Conservation (phyloP, 2,113 vertebrate genomes). For the Corvus moneduloides region DNA sequence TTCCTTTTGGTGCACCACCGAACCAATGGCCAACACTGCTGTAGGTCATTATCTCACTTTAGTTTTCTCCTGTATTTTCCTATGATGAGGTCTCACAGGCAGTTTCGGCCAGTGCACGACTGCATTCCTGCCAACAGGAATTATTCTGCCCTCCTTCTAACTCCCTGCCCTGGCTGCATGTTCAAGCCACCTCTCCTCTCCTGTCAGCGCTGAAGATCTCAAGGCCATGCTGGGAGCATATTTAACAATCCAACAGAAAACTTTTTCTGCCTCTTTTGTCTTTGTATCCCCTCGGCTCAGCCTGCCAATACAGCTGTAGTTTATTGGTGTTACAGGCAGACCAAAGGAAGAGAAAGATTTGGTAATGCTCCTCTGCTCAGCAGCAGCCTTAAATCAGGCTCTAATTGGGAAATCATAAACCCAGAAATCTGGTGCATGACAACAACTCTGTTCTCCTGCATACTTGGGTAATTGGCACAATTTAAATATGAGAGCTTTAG, state of each 20-base stretch:
- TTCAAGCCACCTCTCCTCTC: background rate
- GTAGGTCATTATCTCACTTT: background rate
- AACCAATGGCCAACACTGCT: background rate
- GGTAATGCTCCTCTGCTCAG: background rate
- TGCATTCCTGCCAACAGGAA: background rate
- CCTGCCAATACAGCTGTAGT: background rate
- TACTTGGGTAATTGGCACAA: background rate
- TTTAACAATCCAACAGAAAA: background rate
- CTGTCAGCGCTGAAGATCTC: background rate
- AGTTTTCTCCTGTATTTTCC: background rate
- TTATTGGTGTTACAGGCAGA: background rate
- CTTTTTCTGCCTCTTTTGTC: background rate
- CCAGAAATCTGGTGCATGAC: background rate
- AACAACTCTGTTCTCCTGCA: background rate
- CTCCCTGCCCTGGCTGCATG: background rate
- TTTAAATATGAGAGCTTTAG: background rate
- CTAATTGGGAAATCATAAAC: background rate
- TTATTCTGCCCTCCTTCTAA: background rate
- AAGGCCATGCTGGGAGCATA: background rate
- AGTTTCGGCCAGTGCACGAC: rapidly evolving
- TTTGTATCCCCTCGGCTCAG: background rate
- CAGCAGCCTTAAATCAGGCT: background rate
- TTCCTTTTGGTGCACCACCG: background rate
- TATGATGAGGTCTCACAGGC: background rate
- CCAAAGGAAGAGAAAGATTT: background rate